Percentiles rank a stretch among this genome's conserved stretches.
These are phyloP conservation scores for Trialeurodes vaporariorum DNA, from an alignment of 1,140 invertebrate genomes.

Conservation along the genomic window DNA sequence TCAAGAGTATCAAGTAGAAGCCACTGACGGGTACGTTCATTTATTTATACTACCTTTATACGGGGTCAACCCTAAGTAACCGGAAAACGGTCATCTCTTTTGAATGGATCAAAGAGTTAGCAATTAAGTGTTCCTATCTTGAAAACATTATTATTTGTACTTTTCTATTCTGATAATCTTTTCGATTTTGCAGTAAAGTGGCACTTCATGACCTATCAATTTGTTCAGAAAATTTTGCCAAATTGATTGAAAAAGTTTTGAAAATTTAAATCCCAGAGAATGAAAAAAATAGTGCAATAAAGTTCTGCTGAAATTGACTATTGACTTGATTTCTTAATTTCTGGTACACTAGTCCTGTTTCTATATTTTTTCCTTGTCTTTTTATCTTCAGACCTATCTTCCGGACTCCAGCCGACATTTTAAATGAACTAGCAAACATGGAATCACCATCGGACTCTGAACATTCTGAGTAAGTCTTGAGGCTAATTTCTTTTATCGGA, in stretches of 20 bases:
- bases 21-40: background rate
- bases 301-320: background rate
- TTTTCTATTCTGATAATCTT: background rate
- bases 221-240: too few relatives aligned
- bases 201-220: too few relatives aligned
- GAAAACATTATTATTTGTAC: background rate
- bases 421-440: background rate
- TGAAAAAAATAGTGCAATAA: background rate
- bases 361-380: background rate
- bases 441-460: background rate
- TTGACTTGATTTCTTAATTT: background rate
- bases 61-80: too few relatives aligned
- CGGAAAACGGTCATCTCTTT: too few relatives aligned
- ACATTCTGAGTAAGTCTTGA: background rate
- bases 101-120: background rate
- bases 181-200: too few relatives aligned
- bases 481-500: background rate
- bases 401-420: background rate
- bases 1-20: background rate
- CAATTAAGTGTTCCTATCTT: background rate
- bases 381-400: background rate
- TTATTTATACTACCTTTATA: too few relatives aligned
- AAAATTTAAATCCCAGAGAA: background rate
- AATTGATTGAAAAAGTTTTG: too few relatives aligned
- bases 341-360: background rate